Percentiles rank a stretch among this genome's conserved stretches.
Conservation (phyloP, 2,113 vertebrate genomes). For the Lichenostomus cassidix region DNA sequence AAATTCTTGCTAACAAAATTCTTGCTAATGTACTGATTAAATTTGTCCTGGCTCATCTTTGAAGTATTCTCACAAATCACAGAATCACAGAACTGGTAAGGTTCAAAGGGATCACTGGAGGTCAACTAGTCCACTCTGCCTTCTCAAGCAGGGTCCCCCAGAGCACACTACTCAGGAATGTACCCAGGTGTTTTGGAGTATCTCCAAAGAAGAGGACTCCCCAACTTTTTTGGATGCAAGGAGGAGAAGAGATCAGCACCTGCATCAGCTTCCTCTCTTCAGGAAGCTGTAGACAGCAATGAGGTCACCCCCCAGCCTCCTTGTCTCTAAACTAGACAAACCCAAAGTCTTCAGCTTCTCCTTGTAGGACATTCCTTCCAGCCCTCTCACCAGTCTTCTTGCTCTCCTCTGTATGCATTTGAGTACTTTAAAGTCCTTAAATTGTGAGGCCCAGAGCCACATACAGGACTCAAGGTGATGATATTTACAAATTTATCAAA, state of each 20-base stretch:
- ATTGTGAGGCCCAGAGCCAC: not conserved
- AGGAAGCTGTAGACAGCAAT: not conserved
- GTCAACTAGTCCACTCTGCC: not conserved
- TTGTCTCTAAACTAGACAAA: not conserved
- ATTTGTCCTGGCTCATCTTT: not conserved
- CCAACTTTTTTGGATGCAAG: no score
- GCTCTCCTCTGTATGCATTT: not conserved
- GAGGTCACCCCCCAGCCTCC: fast-evolving
- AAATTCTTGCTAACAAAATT: not conserved
- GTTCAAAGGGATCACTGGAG: not conserved
- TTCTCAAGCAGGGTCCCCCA: not conserved
- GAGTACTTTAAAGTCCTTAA: not conserved
- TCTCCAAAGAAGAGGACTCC: not conserved
- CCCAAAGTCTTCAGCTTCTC: fast-evolving
- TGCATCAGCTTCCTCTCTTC: not conserved
- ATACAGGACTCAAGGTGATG: not conserved
- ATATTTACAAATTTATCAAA: not conserved
- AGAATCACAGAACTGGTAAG: not conserved
- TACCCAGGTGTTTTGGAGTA: not conserved
- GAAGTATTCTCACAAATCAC: not conserved
- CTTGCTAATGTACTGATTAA: not conserved
- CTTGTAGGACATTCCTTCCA: not conserved
- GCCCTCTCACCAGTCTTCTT: not conserved
- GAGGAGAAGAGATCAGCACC: not conserved
- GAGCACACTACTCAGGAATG: fast-evolving